These are phyloP conservation scores for Anolis carolinensis DNA, from an alignment of 2,113 vertebrate genomes.

Conservation along the genomic window DNA sequence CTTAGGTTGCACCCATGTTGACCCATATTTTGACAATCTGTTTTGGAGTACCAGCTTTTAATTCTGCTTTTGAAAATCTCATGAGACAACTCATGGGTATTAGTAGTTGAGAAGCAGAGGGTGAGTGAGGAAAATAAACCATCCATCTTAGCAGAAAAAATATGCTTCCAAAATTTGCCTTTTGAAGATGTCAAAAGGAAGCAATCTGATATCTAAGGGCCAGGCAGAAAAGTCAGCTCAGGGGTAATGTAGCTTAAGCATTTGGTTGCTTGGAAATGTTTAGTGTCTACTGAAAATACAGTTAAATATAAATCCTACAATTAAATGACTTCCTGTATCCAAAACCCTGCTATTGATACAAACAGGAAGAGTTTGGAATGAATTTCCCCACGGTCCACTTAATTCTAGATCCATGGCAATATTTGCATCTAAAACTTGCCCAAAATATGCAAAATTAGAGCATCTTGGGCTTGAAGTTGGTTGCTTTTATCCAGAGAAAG, in stretches of 20 bases:
- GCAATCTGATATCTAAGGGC: slow-evolving; percentile 72
- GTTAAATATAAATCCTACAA: slow-evolving; percentile 60
- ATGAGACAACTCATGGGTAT: slow-evolving; percentile 9
- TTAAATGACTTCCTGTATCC: slow-evolving; percentile 66
- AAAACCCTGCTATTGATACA: slow-evolving; percentile 47
- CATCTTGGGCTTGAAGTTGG: not conserved
- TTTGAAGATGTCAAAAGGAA: slow-evolving; percentile 78
- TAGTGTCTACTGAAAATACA: slow-evolving; percentile 68
- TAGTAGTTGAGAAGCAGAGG: slow-evolving; percentile 2
- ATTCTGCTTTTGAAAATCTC: slow-evolving; percentile 44
- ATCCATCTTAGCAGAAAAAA: slow-evolving; percentile 63
- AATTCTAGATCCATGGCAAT: not conserved
- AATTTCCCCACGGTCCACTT: slow-evolving; percentile 17
- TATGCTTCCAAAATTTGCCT: slow-evolving; percentile 63
- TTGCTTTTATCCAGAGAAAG: not conserved
- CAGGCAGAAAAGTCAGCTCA: slow-evolving; percentile 58
- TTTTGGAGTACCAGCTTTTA: not conserved
- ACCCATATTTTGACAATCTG: too few relatives aligned
- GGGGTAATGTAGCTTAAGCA: slow-evolving; percentile 60
- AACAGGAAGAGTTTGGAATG: slow-evolving; percentile 57
- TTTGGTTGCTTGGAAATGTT: slow-evolving; percentile 58
- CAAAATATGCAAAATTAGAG: not conserved
- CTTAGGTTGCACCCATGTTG: too few relatives aligned
- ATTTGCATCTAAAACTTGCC: slow-evolving; percentile 8
- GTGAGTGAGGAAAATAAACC: slow-evolving; percentile 24